These are phyloP conservation scores for Conistra vaccinii DNA, from an alignment of 2,888 invertebrate genomes.

Conservation along the genomic window DNA sequence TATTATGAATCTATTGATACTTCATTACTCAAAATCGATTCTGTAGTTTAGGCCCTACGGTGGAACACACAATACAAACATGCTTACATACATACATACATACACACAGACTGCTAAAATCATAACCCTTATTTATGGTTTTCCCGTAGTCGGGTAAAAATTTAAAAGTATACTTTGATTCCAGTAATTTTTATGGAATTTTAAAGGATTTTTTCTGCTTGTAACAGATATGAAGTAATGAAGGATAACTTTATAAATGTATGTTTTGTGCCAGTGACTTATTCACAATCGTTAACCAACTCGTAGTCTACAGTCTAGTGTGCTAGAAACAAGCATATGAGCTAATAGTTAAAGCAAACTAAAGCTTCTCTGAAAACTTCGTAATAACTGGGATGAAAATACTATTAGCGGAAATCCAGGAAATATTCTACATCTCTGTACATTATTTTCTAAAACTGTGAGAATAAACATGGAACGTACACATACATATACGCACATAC, in stretches of 20 bases:
- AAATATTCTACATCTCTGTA: background rate
- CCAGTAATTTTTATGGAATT: background rate
- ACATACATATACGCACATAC: background rate
- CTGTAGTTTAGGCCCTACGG: no score
- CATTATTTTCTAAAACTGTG: background rate
- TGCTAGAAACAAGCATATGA: background rate
- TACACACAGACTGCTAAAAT: no score
- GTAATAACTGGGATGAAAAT: background rate
- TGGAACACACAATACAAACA: no score
- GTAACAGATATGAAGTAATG: background rate
- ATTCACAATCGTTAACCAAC: background rate
- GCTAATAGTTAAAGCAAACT: slow-evolving; percentile 1
- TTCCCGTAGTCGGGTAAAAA: no score
- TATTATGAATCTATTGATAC: no score
- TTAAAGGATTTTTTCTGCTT: no score
- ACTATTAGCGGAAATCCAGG: background rate
- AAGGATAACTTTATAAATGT: background rate
- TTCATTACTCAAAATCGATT: no score
- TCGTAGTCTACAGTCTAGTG: background rate
- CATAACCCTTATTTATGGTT: no score
- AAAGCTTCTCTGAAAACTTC: slow-evolving; percentile 1
- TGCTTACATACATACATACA: no score
- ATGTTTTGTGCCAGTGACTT: background rate
- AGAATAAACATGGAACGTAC: background rate
- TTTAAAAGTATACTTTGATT: no score